Base-by-base conservation (phyloP, 1,140 invertebrate species). In the Limonius californicus region DNA sequence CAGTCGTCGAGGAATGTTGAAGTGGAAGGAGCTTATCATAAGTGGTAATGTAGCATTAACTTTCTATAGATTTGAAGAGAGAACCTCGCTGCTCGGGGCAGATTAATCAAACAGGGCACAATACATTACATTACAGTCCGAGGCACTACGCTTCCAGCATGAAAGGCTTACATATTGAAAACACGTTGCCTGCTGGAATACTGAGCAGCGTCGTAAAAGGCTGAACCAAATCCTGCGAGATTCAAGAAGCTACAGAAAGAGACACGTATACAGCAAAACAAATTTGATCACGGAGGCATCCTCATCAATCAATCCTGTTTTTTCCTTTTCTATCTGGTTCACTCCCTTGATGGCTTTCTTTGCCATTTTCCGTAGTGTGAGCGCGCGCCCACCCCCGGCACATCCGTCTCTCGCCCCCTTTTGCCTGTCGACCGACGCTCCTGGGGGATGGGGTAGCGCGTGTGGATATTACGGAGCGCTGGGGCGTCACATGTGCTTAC, bases 291-390 rank as follows among this genome's bases (percentile, higher is more conserved):
- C 67, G 69, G 66, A 68, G 70, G 72, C 71, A 69, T 74, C 72
- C 72, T 70, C 72, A 74, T 74, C 72, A 72, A 74, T 74, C 71
- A 69, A 73, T 74, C 71, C 72, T 74, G 68, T 73, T 72, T 72
- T 74, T 69, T 72, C 16, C 59, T 66, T 62, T 62, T 68, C 56
- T 71, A 68, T 68, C 70, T 70, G 66, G 59, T 68, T 67, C 63
- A 54, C 64, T 71, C 67, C 69, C 69, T 63, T 69, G 69, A 71
- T 69, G 67, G 69, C 69, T 71, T 71, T 71, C 70, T 71, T 71
- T 71, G 66, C 70, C 67, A 70, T 71, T 70, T 71, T 71, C 66
- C 63, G 65, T 67, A 61, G 62, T 64, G 68, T 65, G 63, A 69
- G 64, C 66, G 61, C 58, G 56, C 55, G 59, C 27, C 59, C 64